These are phyloP conservation scores for Calephelis virginiensis DNA, from an alignment of 1,140 invertebrate genomes.

Conservation along the genomic window DNA sequence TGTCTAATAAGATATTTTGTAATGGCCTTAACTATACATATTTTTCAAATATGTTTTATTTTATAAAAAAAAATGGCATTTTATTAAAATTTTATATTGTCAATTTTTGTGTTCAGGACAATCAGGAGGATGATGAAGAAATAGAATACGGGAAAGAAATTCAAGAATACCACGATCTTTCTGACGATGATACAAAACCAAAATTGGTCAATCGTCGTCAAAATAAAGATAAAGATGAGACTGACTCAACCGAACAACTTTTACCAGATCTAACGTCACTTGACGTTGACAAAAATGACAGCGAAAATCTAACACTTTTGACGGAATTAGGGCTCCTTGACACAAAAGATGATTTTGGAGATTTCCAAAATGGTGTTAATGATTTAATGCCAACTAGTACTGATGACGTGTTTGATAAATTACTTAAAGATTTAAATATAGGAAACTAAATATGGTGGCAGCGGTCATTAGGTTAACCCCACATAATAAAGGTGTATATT, in stretches of 20 bases:
- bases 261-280: conserved; percentile 44
- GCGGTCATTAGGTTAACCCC: too few relatives aligned
- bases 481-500: too few relatives aligned
- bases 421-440: conserved; percentile 56
- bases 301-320: conserved; percentile 57
- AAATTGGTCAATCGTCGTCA: conserved; percentile 49
- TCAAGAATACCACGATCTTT: conserved; percentile 63
- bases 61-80: background rate
- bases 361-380: conserved; percentile 63
- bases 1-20: too few relatives aligned
- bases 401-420: conserved; percentile 65
- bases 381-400: conserved; percentile 29
- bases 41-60: too few relatives aligned
- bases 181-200: conserved; percentile 43
- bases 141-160: conserved; percentile 68
- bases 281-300: conserved; percentile 42
- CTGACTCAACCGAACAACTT: conserved; percentile 57
- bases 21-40: too few relatives aligned
- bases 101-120: conserved; percentile 39
- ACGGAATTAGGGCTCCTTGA: conserved; percentile 62
- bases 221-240: conserved; percentile 53
- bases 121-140: conserved; percentile 66
- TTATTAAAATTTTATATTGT: background rate
- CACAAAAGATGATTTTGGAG: conserved; percentile 60
- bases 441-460: conserved; percentile 31